Base-by-base conservation (phyloP, 2,113 vertebrate species). In the Caranx ignobilis region DNA sequence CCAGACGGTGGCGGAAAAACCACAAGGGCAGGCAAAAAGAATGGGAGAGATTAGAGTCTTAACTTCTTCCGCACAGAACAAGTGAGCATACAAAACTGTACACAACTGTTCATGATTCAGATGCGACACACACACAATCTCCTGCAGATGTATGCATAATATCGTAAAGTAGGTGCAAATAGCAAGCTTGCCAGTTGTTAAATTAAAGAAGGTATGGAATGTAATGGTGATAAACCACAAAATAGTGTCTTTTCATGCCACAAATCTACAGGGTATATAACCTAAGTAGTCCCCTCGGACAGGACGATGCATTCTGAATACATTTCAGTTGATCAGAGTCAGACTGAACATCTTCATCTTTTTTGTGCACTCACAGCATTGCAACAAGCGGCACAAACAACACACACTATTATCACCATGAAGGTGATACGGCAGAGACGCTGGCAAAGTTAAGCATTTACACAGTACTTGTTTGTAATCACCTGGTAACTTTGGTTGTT, bases 1-100 rank as follows among this genome's bases (percentile, higher is more conserved):
- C 83, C 85, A 90, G 85, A 86, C 69, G 66, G 77, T 41, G 48
- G 61, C 57, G 75, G 68, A 21, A 81, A 89, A 87, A 56, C 62
- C 79, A 81, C 75, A 81, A 87, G 85, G 81, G 77, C 80, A 82
- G 69, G 72, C 75, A 66, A 63, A 77, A 84, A 73, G 65, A 83
- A 87, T 54, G 71, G 56, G 39, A 32, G 21, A 81, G 70, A 85
- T 77, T 56, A 68, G 73, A 48, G 50, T 59, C 34, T 64, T 52
- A 80, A 80, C 60, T 59, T 85, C 81, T 64, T 47, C 75, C 50
- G 62, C 57, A 64, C 57, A 69, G 62, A 70, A 75, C 47, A 59
- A 65, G 59, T 5, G 11, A 47, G 48, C 37, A 41, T 26, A 55
- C 43, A 71, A 19, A 75, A 52, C 45, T 45, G 34, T 5, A 48